Percentiles rank a stretch among this genome's conserved stretches.
Evolutionary conservation across 1,140 invertebrate species (phyloP).

Genomic region (Bombyx mandarina): DNA sequence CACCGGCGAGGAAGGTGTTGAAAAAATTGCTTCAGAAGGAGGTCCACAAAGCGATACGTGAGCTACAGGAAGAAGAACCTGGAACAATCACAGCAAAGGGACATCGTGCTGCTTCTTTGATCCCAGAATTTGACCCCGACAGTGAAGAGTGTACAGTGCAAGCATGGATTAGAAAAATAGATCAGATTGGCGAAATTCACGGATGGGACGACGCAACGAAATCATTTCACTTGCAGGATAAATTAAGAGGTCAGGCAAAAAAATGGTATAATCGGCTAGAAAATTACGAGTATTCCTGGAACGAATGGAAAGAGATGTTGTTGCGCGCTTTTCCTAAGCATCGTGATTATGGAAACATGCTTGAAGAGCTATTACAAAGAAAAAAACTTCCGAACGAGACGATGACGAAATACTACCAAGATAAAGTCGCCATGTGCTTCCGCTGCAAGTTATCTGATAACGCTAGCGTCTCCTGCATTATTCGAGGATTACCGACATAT

Average conservation of each 20-base stretch:
- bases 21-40: not conserved
- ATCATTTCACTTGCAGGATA: constrained; percentile 23
- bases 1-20: not conserved
- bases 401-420: constrained; percentile 37
- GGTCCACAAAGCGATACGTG: not conserved
- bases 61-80: constrained; percentile 15
- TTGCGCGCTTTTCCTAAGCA: constrained; percentile 16
- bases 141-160: constrained; percentile 14
- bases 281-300: constrained; percentile 23
- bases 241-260: constrained; percentile 27
- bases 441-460: constrained; percentile 30
- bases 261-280: constrained; percentile 28
- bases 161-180: constrained; percentile 25
- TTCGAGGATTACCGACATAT: constrained; percentile 27
- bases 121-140: too few species aligned
- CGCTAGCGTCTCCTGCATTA: constrained; percentile 38
- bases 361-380: constrained; percentile 28
- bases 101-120: too few species aligned
- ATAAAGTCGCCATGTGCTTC: constrained; percentile 37
- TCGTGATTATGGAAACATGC: constrained; percentile 9
- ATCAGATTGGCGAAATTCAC: constrained; percentile 26
- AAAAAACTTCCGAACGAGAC: constrained; percentile 25
- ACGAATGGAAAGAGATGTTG: constrained; percentile 20
- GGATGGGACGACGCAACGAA: constrained; percentile 22
- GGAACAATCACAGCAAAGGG: constrained; percentile 19